Evolutionary conservation across 1,140 invertebrate species (phyloP), one percentile per base, ranked within the genome.

Genomic region (Arctopsyche grandis): DNA sequence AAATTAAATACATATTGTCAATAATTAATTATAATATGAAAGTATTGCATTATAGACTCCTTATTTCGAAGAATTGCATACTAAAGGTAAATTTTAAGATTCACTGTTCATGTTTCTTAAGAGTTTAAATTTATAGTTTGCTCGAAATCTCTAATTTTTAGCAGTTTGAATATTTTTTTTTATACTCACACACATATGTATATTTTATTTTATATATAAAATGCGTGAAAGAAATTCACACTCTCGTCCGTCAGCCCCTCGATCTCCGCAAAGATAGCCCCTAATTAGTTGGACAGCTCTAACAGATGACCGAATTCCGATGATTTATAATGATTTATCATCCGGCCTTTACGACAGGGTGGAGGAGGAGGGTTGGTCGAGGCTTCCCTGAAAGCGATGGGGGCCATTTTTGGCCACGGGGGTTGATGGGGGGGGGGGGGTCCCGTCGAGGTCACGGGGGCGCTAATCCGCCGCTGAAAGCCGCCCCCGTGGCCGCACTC

Each of bases 321-420:
- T 79, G 78, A 79, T 79, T 79, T 75, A 79, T 79, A 79, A 79
- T 79, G 78, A 79, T 79, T 75, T 46, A 79, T 79, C 78, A 76
- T 76, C 29, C 38, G 19, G 69, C 7, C 19, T 52, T 52, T 52
- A 52, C 48, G 48, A 52, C 3, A 12, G 38, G 63, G n/a, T 19
- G 9, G 5, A 24, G 21, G 24, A 43, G 75, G 9, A 5, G 29
- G 19, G 60, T 29, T 7, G 21, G 10, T 5, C 1, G 52, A 21
- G 52, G 44, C 12, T 46, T 52, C 48, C 48, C 48, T 16, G 48
- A 52, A 52, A 52, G 16, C 48, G 48, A 52, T 46, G 26, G 69
- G 9, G 69, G 69, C 24, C 26, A 10, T 21, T 12, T 52, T 14
- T 14, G 48, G 48, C 12, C 48, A 52, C 12, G 29, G 29, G 29